Percentiles rank a stretch among this genome's conserved stretches.
These are phyloP conservation scores for Elaphurus davidianus DNA, from an alignment of 2,113 vertebrate species.

Conservation along the genomic window DNA sequence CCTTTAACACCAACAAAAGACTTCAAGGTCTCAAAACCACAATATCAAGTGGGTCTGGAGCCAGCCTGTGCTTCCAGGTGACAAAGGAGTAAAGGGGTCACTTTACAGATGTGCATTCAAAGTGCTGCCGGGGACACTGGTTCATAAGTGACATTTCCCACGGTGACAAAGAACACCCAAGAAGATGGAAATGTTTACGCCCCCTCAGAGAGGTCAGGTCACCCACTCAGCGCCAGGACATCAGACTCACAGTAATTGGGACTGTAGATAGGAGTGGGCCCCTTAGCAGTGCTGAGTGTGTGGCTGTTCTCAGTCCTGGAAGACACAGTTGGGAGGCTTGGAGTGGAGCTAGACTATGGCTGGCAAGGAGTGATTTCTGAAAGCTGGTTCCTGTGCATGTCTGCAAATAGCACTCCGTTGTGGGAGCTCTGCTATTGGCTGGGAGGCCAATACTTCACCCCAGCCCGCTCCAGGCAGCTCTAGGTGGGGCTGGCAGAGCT, in stretches of 20 bases:
- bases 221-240: neutral
- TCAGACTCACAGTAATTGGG: neutral
- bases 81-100: neutral
- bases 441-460: neutral
- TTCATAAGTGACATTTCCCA: neutral
- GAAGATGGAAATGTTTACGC: neutral
- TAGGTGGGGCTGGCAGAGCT: neutral
- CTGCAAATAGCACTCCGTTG: neutral
- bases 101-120: neutral
- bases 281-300: neutral
- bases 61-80: neutral
- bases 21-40: neutral
- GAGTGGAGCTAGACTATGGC: neutral
- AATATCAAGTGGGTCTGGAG: neutral
- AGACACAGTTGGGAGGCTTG: no score
- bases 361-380: neutral
- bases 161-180: neutral
- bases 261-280: neutral
- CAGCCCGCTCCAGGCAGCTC: neutral
- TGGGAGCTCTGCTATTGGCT: no score
- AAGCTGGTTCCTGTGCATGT: neutral
- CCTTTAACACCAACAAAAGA: neutral
- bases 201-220: neutral
- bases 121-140: neutral
- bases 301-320: neutral